Conservation (phyloP, 2,888 invertebrate species). For the Dyspetes luteomarginatus region DNA sequence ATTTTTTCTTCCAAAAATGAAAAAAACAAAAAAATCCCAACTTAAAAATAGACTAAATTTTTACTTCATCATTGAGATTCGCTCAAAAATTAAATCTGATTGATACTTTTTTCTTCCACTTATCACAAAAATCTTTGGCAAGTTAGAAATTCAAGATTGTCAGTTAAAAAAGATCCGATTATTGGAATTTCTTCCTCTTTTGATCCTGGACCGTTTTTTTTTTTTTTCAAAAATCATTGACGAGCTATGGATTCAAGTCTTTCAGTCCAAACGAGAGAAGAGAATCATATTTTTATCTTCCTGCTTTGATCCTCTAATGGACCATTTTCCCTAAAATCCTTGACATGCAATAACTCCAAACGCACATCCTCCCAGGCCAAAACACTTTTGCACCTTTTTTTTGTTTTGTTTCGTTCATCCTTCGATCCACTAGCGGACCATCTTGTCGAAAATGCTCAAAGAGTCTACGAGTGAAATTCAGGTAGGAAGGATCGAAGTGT, state of each 20-base stretch:
- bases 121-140: background rate
- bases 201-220: background rate
- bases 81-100: too few relatives aligned
- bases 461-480: constrained; percentile 17
- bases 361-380: background rate
- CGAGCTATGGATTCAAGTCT: too few relatives aligned
- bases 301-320: background rate
- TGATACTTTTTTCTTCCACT: background rate
- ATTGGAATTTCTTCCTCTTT: too few relatives aligned
- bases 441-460: too few relatives aligned
- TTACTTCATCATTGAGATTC: too few relatives aligned
- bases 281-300: background rate
- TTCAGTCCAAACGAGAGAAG: background rate
- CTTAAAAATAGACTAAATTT: too few relatives aligned
- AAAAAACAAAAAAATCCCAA: background rate
- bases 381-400: background rate
- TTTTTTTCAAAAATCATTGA: background rate
- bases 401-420: background rate
- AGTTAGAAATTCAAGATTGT: background rate
- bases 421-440: background rate
- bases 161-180: too few relatives aligned
- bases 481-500: constrained; percentile 43
- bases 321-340: background rate
- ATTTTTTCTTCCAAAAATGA: too few relatives aligned
- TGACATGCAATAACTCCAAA: background rate